Evolutionary conservation across 2,113 vertebrate species (phyloP).

Genomic region (Lynx canadensis): DNA sequence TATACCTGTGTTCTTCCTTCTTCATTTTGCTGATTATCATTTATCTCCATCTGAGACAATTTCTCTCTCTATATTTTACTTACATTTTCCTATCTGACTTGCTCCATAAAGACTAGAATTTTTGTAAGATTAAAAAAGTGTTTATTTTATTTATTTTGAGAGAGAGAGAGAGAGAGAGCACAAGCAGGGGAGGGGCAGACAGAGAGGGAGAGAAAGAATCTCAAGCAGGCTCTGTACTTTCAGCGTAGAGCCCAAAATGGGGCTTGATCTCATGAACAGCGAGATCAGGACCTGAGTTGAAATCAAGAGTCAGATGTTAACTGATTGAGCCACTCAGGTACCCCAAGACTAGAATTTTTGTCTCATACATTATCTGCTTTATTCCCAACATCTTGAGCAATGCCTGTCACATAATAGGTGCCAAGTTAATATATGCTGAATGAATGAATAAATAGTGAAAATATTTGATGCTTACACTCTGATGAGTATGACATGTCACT

Average conservation of each 20-base stretch:
- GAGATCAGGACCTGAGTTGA: too few relatives aligned
- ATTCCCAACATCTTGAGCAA: neutral
- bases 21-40: neutral
- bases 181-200: too few relatives aligned
- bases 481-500: neutral
- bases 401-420: neutral
- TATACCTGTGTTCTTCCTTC: neutral
- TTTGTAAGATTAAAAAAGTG: neutral
- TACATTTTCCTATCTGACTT: neutral
- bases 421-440: neutral
- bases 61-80: neutral
- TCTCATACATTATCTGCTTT: neutral
- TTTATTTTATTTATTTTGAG: too few relatives aligned
- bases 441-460: neutral
- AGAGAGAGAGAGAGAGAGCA: too few relatives aligned
- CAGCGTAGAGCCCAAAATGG: too few relatives aligned
- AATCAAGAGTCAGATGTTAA: too few relatives aligned
- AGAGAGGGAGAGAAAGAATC: too few relatives aligned
- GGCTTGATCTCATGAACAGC: too few relatives aligned
- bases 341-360: neutral
- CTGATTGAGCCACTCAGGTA: too few relatives aligned
- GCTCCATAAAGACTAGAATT: neutral
- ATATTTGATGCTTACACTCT: neutral
- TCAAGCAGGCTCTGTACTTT: too few relatives aligned
- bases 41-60: neutral